A percentile compares a stretch with the other conserved stretches of the same genome.
Evolutionary conservation across 2,113 vertebrate genomes (phyloP).

Genomic region (Pollachius pollachius): DNA sequence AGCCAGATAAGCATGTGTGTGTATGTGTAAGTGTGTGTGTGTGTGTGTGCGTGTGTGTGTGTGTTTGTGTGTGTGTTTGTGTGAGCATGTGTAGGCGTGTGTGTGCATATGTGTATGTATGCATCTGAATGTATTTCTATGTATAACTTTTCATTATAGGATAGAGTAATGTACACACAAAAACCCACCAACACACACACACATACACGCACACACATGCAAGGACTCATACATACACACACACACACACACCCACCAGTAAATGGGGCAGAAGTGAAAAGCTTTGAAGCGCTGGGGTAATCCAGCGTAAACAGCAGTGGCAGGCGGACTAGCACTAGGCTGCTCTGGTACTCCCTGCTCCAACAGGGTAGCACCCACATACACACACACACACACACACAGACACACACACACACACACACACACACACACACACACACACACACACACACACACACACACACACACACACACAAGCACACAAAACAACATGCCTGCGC

Average conservation of each 20-base stretch:
- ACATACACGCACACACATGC: conserved; percentile 13
- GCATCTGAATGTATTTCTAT: conserved; percentile 3
- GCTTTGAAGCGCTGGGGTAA: conserved; percentile 77
- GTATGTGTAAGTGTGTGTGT: conserved; percentile 23
- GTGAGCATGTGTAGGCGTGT: conserved; percentile 9
- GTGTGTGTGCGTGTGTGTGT: conserved; percentile 26
- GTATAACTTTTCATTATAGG: background rate
- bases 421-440: conserved; percentile 17
- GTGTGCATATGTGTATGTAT: conserved; percentile 24
- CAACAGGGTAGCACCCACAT: conserved; percentile 26
- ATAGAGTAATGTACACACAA: background rate
- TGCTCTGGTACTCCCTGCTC: conserved; percentile 49
- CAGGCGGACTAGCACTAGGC: conserved; percentile 56
- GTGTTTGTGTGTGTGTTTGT: conserved; percentile 16
- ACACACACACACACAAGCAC: conserved; percentile 3
- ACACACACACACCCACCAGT: conserved; percentile 47
- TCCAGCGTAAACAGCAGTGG: conserved; percentile 74
- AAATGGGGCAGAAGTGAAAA: conserved; percentile 79
- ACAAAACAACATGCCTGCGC: conserved; percentile 2
- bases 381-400: conserved; percentile 4
- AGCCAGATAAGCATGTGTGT: conserved; percentile 56
- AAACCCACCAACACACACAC: background rate
- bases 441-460: conserved; percentile 1
- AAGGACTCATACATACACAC: conserved; percentile 25
- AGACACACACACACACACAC: conserved; percentile 5